Conservation (phyloP, 2,113 vertebrate species). For the Hippoglossus stenolepis region DNA sequence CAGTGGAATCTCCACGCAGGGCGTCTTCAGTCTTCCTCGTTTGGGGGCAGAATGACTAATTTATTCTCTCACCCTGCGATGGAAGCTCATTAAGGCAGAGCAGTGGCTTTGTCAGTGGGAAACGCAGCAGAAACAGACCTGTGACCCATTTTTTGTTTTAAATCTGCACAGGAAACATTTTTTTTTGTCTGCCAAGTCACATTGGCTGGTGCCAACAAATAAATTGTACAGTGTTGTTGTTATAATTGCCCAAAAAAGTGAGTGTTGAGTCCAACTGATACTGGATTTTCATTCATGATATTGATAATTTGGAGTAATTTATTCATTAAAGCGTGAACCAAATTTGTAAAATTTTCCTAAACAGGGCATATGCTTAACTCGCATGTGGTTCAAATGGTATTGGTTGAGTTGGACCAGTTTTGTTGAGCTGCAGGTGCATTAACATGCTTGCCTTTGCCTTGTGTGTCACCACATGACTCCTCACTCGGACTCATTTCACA, state of each 20-base stretch:
- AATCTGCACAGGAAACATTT: slow-evolving; percentile 14
- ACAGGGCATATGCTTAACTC: too few relatives aligned
- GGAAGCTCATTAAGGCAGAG: slow-evolving; percentile 33
- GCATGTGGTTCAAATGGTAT: too few relatives aligned
- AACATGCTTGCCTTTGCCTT: not conserved
- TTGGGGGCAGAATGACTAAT: slow-evolving; percentile 46
- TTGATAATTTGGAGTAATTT: not conserved
- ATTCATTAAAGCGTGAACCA: too few relatives aligned
- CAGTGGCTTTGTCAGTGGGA: slow-evolving; percentile 20
- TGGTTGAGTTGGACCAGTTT: too few relatives aligned
- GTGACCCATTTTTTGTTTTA: slow-evolving; percentile 40
- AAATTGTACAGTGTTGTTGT: not conserved
- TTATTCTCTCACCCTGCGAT: slow-evolving; percentile 42
- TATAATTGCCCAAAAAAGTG: not conserved
- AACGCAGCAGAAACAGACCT: not conserved
- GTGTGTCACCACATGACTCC: not conserved
- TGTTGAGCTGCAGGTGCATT: not conserved
- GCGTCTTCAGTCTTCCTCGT: slow-evolving; percentile 9
- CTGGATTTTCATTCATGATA: not conserved
- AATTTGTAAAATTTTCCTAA: too few relatives aligned
- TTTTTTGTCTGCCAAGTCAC: not conserved
- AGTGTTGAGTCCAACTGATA: not conserved
- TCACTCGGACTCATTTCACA: not conserved
- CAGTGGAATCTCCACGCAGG: slow-evolving; percentile 17
- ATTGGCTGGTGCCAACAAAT: not conserved